A percentile compares a stretch with the other conserved stretches of the same genome.
phyloP scores from a whole-genome alignment of 2,113 vertebrate genomes.

The Marcusenius ussheri region DNA sequence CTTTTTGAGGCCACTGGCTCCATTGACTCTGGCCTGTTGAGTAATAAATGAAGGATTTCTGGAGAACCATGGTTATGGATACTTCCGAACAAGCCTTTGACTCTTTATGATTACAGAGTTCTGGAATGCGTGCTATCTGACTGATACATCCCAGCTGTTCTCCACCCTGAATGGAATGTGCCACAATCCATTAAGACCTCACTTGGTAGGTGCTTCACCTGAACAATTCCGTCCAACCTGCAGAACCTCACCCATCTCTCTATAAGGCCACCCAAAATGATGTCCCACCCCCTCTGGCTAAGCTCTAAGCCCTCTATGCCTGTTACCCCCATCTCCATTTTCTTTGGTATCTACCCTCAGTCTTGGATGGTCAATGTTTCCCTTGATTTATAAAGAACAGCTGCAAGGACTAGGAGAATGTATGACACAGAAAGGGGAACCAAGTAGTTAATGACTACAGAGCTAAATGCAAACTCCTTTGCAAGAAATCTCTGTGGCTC shows the following conservation, averaged over 20 bases:
- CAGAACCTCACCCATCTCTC: not conserved
- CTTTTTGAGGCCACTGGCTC: not conserved
- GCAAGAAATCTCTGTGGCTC: not conserved
- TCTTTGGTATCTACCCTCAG: not conserved
- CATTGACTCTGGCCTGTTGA: conserved; percentile 12
- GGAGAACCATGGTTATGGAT: conserved; percentile 20
- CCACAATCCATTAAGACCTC: not conserved
- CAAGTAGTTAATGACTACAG: not conserved
- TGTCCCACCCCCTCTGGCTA: not conserved
- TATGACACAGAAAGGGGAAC: conserved; percentile 28
- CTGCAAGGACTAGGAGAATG: conserved; percentile 37
- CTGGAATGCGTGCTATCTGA: conserved; percentile 62
- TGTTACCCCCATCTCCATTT: not conserved
- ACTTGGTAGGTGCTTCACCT: conserved; percentile 19
- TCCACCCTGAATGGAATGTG: conserved; percentile 50
- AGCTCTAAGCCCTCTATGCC: not conserved
- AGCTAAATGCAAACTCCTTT: not conserved
- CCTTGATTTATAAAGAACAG: conserved; percentile 47
- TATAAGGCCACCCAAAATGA: not conserved
- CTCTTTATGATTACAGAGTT: conserved; percentile 44
- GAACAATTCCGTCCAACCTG: not conserved
- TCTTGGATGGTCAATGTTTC: conserved; percentile 30
- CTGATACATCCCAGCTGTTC: conserved; percentile 57
- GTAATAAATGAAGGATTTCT: conserved; percentile 28
- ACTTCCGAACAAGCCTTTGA: conserved; percentile 26